phyloP scores from a whole-genome alignment of 2,888 invertebrate species.

The Ophonus ardosiacus region DNA sequence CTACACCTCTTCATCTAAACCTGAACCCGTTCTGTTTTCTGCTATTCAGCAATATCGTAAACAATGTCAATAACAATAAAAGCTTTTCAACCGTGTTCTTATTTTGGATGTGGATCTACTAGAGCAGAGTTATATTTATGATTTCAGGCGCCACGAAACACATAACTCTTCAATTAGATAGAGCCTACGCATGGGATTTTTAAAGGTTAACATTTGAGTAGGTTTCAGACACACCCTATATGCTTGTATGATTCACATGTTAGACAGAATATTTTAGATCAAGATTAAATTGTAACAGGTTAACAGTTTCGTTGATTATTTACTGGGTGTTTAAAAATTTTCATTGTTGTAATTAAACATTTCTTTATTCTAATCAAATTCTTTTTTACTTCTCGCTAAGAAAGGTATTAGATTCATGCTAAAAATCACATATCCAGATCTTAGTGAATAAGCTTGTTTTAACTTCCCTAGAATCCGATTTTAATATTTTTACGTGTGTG shows the following conservation, averaged over 20 bases:
- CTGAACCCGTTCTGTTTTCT: neutral
- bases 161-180: conserved; percentile 31
- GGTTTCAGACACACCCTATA: conserved; percentile 25
- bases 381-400: too few relatives aligned
- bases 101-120: neutral
- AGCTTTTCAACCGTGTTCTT: neutral
- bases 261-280: neutral
- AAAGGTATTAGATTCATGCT: too few relatives aligned
- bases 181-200: conserved; percentile 18
- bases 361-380: too few relatives aligned
- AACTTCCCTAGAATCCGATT: too few relatives aligned
- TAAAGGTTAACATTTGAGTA: conserved; percentile 13
- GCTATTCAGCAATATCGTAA: neutral
- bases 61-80: neutral
- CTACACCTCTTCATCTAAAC: neutral
- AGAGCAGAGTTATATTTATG: neutral
- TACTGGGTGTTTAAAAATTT: neutral
- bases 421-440: too few relatives aligned
- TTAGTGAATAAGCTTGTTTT: too few relatives aligned
- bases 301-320: neutral
- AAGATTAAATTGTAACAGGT: neutral
- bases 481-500: too few relatives aligned
- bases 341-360: too few relatives aligned
- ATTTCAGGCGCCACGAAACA: neutral
- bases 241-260: conserved; percentile 18